These are phyloP conservation scores for Polydrusus pterygomalis DNA, from an alignment of 2,888 invertebrate genomes.

Conservation along the genomic window DNA sequence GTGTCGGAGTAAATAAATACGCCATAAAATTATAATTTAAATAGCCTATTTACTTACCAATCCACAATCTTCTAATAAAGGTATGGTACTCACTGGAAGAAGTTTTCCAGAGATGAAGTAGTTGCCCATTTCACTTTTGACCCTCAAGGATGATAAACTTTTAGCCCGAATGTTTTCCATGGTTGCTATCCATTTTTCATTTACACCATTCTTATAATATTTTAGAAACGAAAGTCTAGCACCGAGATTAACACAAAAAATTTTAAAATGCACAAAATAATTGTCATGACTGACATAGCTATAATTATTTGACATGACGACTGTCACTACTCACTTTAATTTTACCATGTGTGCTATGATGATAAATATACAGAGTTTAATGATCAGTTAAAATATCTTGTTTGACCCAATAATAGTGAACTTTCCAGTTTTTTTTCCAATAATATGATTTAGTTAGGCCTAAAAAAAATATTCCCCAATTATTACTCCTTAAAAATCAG, in stretches of 20 bases:
- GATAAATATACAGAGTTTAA: no score
- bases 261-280: neutral
- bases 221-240: neutral
- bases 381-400: no score
- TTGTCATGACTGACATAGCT: neutral
- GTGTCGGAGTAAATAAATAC: no score
- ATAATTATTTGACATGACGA: no score
- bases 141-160: neutral
- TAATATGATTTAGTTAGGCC: no score
- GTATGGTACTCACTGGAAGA: neutral
- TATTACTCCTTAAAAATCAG: no score
- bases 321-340: no score
- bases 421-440: no score
- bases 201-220: neutral
- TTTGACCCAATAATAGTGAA: no score
- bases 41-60: neutral
- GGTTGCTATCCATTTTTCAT: conserved; percentile 1
- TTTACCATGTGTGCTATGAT: no score
- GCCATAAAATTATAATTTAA: neutral
- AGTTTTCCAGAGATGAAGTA: conserved; percentile 6
- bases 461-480: no score
- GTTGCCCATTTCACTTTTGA: neutral
- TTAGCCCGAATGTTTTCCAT: neutral
- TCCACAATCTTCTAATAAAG: neutral
- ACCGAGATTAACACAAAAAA: neutral